Conservation (phyloP, 1,140 invertebrate species). For the Atta cephalotes region DNA sequence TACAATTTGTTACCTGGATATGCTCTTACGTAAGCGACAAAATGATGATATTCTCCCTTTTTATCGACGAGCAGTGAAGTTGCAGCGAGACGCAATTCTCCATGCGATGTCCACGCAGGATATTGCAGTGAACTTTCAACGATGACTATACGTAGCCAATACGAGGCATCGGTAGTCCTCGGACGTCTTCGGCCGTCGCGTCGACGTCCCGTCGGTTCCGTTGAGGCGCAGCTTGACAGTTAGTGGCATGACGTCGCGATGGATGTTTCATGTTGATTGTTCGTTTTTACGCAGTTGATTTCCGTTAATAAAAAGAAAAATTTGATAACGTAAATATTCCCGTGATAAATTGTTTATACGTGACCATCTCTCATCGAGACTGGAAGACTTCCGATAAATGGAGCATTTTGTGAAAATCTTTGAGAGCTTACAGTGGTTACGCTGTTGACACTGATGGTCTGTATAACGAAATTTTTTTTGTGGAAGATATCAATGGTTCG, state of each 20-base stretch:
- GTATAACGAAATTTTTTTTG: conserved; percentile 47
- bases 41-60: not conserved
- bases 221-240: conserved; percentile 71
- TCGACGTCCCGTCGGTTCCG: conserved; percentile 46
- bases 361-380: not conserved
- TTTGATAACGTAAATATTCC: not conserved
- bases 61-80: not conserved
- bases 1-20: too few relatives aligned
- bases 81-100: not conserved
- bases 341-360: not conserved
- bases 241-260: conserved; percentile 77
- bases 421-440: conserved; percentile 53
- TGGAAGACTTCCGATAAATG: not conserved
- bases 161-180: conserved; percentile 67
- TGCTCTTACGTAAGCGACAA: not conserved
- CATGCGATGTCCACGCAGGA: not conserved
- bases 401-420: conserved; percentile 56
- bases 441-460: conserved; percentile 74
- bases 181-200: conserved; percentile 69
- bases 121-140: conserved; percentile 31
- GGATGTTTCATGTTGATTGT: conserved; percentile 53
- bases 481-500: not conserved
- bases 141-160: not conserved
- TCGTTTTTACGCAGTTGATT: not conserved
- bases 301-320: too few relatives aligned